phyloP scores from a whole-genome alignment of 2,888 invertebrate species.

The Macroteleia sp. region DNA sequence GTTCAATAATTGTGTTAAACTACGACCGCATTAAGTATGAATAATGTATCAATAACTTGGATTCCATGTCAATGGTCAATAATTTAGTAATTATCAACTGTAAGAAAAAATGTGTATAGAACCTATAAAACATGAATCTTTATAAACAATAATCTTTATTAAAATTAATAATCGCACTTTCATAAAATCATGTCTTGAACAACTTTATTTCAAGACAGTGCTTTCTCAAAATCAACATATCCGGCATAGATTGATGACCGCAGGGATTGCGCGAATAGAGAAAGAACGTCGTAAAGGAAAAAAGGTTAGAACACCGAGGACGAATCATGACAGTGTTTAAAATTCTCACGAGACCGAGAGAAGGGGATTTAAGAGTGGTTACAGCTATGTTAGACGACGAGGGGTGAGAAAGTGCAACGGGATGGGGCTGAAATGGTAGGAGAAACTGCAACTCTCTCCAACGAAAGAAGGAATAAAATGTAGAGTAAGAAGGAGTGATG shows the following conservation, averaged over 20 bases:
- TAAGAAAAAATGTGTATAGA: no score
- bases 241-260: conserved; percentile 20
- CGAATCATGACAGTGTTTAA: conserved; percentile 57
- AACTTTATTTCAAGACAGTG: conserved; percentile 19
- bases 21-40: no score
- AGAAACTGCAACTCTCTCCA: conserved; percentile 21
- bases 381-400: conserved; percentile 39
- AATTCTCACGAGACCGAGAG: conserved; percentile 46
- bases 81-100: no score
- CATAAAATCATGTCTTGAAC: conserved; percentile 11
- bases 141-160: no score
- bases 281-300: conserved; percentile 5
- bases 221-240: conserved; percentile 41
- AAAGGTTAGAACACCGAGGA: conserved; percentile 39
- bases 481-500: conserved; percentile 59
- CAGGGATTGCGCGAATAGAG: conserved; percentile 18
- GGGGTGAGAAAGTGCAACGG: conserved; percentile 39
- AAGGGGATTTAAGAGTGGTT: conserved; percentile 36
- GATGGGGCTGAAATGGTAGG: conserved; percentile 22
- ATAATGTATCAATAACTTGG: no score
- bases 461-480: conserved; percentile 44
- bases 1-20: no score
- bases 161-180: conserved; percentile 18
- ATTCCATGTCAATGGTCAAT: no score
- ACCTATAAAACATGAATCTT: no score